Evolutionary conservation across 2,113 vertebrate genomes (phyloP).

Genomic region (Chaetura pelagica): DNA sequence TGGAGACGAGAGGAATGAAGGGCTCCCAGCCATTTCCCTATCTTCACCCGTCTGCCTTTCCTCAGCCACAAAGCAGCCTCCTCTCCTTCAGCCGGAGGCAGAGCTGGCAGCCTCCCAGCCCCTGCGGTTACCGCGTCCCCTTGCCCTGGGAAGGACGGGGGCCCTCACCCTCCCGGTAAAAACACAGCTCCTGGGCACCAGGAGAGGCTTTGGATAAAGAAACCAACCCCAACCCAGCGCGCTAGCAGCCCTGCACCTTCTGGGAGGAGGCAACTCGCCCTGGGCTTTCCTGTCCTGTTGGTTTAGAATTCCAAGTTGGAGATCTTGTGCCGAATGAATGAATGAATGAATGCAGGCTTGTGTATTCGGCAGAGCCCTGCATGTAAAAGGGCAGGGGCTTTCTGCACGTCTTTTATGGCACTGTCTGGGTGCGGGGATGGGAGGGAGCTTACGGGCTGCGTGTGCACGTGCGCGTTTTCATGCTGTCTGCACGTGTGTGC

Average conservation of each 20-base stretch:
- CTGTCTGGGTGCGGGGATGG: not conserved
- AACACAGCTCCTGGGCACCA: not conserved
- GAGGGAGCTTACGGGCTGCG: not conserved
- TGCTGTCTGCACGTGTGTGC: conserved; percentile 49
- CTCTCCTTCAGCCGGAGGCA: not conserved
- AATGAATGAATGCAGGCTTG: not conserved
- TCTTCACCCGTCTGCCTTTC: not conserved
- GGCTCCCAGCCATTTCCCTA: not conserved
- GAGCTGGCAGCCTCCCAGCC: conserved; percentile 28
- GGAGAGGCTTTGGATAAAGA: not conserved
- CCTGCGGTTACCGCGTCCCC: not conserved
- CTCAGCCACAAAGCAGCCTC: not conserved
- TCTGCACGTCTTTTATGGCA: conserved; percentile 26
- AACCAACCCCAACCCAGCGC: not conserved
- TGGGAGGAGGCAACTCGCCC: conserved; percentile 5
- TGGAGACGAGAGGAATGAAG: conserved; percentile 59
- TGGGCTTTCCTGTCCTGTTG: conserved; percentile 23
- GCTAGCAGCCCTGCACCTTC: not conserved
- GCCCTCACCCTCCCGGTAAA: not conserved
- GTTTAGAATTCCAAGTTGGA: conserved; percentile 4
- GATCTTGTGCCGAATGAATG: not conserved
- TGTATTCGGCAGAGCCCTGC: not conserved
- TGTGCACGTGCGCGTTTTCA: conserved; percentile 48
- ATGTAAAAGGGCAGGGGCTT: not conserved
- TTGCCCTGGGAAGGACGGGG: not conserved